Conservation (phyloP, 2,888 invertebrate species). For the Meiosimyza decipiens region DNA sequence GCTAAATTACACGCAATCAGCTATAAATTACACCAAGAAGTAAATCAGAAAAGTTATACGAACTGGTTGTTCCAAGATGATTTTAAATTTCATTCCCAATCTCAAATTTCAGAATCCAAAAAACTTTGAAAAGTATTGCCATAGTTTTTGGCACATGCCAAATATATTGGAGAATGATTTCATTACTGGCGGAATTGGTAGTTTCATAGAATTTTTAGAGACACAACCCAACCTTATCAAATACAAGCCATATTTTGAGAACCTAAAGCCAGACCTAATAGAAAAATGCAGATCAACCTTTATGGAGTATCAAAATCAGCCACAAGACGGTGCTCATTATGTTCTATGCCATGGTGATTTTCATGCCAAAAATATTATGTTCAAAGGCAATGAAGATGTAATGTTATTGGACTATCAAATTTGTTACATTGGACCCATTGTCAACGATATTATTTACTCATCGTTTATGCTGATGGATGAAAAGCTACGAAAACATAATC, state of each 20-base stretch:
- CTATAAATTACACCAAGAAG: constrained; percentile 39
- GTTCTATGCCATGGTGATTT: constrained; percentile 53
- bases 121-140: constrained; percentile 45
- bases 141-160: constrained; percentile 24
- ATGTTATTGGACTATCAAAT: constrained; percentile 53
- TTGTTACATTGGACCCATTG: constrained; percentile 48
- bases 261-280: neutral
- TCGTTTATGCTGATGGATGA: constrained; percentile 47
- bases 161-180: constrained; percentile 27
- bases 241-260: constrained; percentile 2
- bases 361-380: constrained; percentile 47
- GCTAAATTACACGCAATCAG: constrained; percentile 46
- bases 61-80: too few relatives aligned
- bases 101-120: constrained; percentile 44
- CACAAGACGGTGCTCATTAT: neutral
- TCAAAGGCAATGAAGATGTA: constrained; percentile 47
- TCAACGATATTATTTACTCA: constrained; percentile 49
- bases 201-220: neutral
- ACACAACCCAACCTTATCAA: neutral
- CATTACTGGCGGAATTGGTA: constrained; percentile 44
- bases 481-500: constrained; percentile 40
- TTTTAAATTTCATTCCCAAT: constrained; percentile 8
- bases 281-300: neutral
- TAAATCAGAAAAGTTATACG: too few relatives aligned
- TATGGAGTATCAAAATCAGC: neutral